These are phyloP conservation scores for Diachrysia chrysitis DNA, from an alignment of 2,888 invertebrate genomes.

Conservation along the genomic window DNA sequence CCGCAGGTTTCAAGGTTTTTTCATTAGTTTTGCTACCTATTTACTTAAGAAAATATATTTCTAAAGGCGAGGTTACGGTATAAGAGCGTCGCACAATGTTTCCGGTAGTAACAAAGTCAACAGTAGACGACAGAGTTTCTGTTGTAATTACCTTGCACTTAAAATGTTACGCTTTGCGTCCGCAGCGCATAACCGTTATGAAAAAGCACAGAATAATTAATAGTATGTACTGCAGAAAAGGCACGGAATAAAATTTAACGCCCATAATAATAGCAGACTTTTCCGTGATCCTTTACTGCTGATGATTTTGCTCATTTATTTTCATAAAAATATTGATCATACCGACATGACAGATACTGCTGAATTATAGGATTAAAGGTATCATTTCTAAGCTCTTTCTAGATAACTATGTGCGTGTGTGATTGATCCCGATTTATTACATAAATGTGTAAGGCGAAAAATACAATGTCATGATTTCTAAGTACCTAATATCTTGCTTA, in stretches of 20 bases:
- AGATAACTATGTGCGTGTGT: neutral
- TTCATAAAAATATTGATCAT: conserved; percentile 1
- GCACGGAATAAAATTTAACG: no score
- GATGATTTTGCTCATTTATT: no score
- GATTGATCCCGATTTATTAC: neutral
- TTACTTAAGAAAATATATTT: conserved; percentile 23
- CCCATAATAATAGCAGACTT: conserved; percentile 11
- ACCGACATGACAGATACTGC: neutral
- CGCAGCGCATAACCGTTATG: neutral
- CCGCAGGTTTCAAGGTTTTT: conserved; percentile 19
- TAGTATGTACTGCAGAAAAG: no score
- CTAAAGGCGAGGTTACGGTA: conserved; percentile 33
- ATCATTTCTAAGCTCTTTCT: neutral
- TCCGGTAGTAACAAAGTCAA: conserved; percentile 44
- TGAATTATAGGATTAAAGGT: conserved; percentile 2
- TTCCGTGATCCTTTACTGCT: neutral
- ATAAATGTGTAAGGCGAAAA: neutral
- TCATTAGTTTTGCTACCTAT: conserved; percentile 17
- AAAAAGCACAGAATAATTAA: conserved; percentile 13
- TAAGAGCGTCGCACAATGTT: conserved; percentile 28
- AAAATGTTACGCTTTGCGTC: conserved; percentile 25
- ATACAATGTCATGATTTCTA: neutral
- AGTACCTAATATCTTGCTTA: neutral
- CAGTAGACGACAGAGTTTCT: conserved; percentile 11
- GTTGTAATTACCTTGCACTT: conserved; percentile 25